Evolutionary conservation across 1,140 invertebrate genomes (phyloP), one percentile per base, ranked within the genome.

Genomic region (Dryas iulia): DNA sequence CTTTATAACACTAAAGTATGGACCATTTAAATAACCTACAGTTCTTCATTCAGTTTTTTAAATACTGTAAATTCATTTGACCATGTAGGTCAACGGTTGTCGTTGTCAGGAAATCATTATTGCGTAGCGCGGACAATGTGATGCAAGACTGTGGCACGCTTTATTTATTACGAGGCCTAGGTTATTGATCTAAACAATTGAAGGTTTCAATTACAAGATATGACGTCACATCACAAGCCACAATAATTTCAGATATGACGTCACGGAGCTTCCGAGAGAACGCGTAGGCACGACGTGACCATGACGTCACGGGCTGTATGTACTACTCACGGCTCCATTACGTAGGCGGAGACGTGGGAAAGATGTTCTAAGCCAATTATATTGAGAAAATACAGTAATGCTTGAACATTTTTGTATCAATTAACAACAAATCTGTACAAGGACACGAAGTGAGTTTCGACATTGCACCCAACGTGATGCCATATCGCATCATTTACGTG

Each of bases 401-500:
- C n/a, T 39, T 2, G 33, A 39, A 39, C 12, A 7, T 39, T 14
- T 39, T 39, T 12, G 33, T 8, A n/a, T 5, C n/a, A 14, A 39
- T 39, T 39, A 39, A 87, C 79, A 79, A 86, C 78, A 88, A 86
- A 86, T 87, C 78, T 85, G 80, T 78, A 73, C 87, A 90, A 88
- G 84, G 85, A 89, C 83, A 77, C 74, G 63, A 67, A 66, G 70
- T 66, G 70, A 62, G 76, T 91, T 91, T 87, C 87, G 74, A 89
- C 84, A 91, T 71, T 64, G 73, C 77, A 81, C 73, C 78, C 77
- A 79, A 68, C 75, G 80, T 81, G 86, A 86, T 86, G 82, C 84
- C 81, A 86, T 86, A 84, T 85, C 83, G 78, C 83, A 83, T 87
- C 82, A 71, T 88, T 90, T 88, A 86, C 82, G 79, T 84, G 80